Percentiles rank a stretch among this genome's conserved stretches.
These are phyloP conservation scores for Anaspis maculata DNA, from an alignment of 2,888 invertebrate species.

Conservation along the genomic window DNA sequence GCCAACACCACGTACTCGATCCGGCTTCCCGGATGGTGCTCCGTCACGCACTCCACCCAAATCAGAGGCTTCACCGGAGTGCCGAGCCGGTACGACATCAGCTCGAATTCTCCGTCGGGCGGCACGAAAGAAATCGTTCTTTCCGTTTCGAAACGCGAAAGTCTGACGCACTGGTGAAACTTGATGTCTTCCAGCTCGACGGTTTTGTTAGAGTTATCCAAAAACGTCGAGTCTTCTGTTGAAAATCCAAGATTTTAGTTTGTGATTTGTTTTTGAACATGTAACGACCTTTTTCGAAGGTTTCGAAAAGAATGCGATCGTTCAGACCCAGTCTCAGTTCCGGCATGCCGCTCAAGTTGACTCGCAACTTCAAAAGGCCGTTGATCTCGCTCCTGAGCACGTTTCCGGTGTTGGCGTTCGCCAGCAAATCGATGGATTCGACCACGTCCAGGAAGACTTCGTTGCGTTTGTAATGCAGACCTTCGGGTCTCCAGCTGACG, in stretches of 20 bases:
- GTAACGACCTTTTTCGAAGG: slow-evolving; percentile 93
- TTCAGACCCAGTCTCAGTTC: slow-evolving; percentile 92
- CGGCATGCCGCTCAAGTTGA: slow-evolving; percentile 97
- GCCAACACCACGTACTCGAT: slow-evolving; percentile 96
- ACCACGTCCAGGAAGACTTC: slow-evolving; percentile 99
- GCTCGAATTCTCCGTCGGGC: slow-evolving; percentile 97
- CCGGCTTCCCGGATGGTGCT: slow-evolving; percentile 86
- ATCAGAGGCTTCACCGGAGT: slow-evolving; percentile 91
- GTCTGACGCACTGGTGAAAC: slow-evolving; percentile 95
- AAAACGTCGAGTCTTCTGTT: too few relatives aligned
- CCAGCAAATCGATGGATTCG: slow-evolving; percentile 92
- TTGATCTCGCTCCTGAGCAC: slow-evolving; percentile 96
- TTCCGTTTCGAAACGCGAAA: slow-evolving; percentile 96
- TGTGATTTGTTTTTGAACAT: too few relatives aligned
- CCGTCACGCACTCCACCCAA: slow-evolving; percentile 93
- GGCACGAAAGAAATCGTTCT: slow-evolving; percentile 97
- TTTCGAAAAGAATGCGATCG: slow-evolving; percentile 96
- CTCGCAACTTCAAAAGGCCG: slow-evolving; percentile 97
- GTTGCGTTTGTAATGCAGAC: slow-evolving; percentile 97
- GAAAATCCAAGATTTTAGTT: too few relatives aligned
- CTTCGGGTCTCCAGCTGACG: slow-evolving; percentile 97
- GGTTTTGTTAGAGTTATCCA: too few relatives aligned
- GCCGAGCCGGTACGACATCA: slow-evolving; percentile 96
- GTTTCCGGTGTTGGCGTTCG: slow-evolving; percentile 94
- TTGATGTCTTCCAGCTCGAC: slow-evolving; percentile 98